Evolutionary conservation across 2,113 vertebrate genomes (phyloP).

Genomic region (Aptenodytes patagonicus): DNA sequence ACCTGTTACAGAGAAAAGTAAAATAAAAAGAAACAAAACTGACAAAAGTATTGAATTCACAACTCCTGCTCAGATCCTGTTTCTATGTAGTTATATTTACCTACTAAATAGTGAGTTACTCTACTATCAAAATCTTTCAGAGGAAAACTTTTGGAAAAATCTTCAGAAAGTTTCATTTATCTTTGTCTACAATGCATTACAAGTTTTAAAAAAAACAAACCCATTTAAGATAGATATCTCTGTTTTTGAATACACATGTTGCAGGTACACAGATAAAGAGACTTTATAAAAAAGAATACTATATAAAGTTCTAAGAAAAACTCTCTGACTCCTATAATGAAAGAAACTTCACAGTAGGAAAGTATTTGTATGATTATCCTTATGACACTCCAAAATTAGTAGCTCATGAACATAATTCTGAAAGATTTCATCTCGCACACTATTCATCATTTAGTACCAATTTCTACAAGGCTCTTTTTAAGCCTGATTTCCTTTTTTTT

Average conservation of each 20-base stretch:
- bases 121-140: not conserved
- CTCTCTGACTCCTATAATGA: not conserved
- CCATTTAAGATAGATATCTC: not conserved
- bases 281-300: not conserved
- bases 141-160: not conserved
- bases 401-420: not conserved
- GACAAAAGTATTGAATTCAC: not conserved
- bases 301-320: not conserved
- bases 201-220: not conserved
- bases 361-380: not conserved
- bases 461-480: not conserved
- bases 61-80: not conserved
- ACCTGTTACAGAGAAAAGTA: not conserved
- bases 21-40: not conserved
- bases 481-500: not conserved
- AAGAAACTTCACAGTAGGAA: not conserved
- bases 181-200: not conserved
- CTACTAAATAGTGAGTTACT: not conserved
- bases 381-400: not conserved
- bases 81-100: not conserved
- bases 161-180: not conserved
- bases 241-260: not conserved
- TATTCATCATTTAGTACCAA: not conserved
- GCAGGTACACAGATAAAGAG: not conserved
- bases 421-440: not conserved